Conservation (phyloP, 2,797 vertebrate genomes). For the Onychomys torridus region DNA sequence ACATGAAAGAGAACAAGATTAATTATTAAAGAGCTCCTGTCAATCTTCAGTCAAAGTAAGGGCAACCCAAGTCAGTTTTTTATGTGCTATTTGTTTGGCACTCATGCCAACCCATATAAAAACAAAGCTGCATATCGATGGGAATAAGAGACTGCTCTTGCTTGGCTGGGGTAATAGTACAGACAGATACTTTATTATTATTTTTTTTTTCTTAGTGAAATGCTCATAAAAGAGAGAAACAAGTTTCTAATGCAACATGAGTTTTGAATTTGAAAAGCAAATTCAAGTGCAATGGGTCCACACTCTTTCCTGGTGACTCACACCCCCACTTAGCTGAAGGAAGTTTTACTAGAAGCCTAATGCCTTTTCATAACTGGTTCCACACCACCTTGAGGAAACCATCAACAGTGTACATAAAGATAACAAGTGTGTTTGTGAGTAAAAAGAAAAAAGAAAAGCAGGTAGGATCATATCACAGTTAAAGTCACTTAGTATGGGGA, state of each 20-base stretch:
- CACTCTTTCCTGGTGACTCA: not conserved
- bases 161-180: constrained; percentile 56
- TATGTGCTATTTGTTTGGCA: not conserved
- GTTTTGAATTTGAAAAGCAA: constrained; percentile 67
- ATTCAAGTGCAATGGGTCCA: not conserved
- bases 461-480: constrained; percentile 57
- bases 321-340: not conserved
- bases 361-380: constrained; percentile 1
- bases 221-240: constrained; percentile 59
- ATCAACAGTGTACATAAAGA: constrained; percentile 40
- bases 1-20: constrained; percentile 62
- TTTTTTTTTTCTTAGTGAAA: constrained; percentile 45
- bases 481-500: constrained; percentile 65
- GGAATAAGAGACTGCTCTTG: not conserved
- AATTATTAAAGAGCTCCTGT: constrained; percentile 30
- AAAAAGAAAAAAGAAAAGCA: constrained; percentile 24
- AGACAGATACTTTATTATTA: constrained; percentile 34
- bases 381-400: constrained; percentile 46
- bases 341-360: constrained; percentile 42
- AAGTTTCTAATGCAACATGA: constrained; percentile 60
- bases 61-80: constrained; percentile 17
- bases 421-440: constrained; percentile 37
- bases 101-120: constrained; percentile 24
- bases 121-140: constrained; percentile 8
- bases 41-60: constrained; percentile 53